phyloP scores from a whole-genome alignment of 2,113 vertebrate species.

The Anoplopoma fimbria region DNA sequence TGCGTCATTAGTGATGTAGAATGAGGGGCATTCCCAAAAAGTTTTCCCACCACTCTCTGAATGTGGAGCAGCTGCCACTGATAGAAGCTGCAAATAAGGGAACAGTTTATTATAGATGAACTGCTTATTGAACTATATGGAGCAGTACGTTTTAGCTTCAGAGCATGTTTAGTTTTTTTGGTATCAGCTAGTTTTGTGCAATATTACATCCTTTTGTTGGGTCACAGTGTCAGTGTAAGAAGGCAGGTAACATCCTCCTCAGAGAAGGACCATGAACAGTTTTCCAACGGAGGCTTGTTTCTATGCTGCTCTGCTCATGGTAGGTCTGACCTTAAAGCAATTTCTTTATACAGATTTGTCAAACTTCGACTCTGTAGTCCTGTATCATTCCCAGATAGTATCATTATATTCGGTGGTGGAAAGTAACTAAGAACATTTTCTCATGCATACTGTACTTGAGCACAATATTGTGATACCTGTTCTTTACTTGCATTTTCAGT shows the following conservation, averaged over 20 bases:
- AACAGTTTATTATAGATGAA: neutral
- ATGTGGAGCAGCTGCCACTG: neutral
- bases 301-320: conserved; percentile 48
- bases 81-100: neutral
- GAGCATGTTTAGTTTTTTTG: neutral
- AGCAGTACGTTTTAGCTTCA: neutral
- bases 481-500: neutral
- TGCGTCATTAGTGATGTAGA: conserved; percentile 63
- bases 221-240: neutral
- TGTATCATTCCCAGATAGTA: neutral
- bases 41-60: conserved; percentile 30
- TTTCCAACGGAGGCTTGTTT: conserved; percentile 7
- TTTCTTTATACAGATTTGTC: neutral
- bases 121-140: neutral
- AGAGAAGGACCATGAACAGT: neutral
- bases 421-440: too few relatives aligned
- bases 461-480: neutral
- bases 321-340: conserved; percentile 37
- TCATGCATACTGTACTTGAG: too few relatives aligned
- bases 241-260: neutral
- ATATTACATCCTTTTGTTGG: neutral
- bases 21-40: conserved; percentile 58
- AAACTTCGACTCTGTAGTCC: neutral
- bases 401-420: neutral
- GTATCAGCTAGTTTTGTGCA: neutral